Evolutionary conservation across 2,888 invertebrate genomes (phyloP).

Genomic region (Aspidiotus destructor): DNA sequence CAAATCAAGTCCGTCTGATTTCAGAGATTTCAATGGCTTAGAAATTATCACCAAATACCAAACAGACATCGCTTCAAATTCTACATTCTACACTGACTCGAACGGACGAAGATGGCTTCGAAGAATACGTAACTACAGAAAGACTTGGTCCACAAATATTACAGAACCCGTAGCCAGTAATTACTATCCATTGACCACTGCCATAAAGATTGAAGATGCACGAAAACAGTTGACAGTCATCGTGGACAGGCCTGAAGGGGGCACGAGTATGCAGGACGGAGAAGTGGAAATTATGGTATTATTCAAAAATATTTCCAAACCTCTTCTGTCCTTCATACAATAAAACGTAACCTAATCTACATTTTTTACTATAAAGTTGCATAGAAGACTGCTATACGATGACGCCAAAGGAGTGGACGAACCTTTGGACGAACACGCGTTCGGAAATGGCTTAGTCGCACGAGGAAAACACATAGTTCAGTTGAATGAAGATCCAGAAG

Average conservation of each 20-base stretch:
- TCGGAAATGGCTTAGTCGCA: constrained; percentile 48
- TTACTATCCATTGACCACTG: constrained; percentile 64
- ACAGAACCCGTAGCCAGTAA: constrained; percentile 56
- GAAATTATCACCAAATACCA: constrained; percentile 61
- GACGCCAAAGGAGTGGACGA: constrained; percentile 64
- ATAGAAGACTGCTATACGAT: constrained; percentile 56
- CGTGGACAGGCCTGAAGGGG: constrained; percentile 54
- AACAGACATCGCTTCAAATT: constrained; percentile 48
- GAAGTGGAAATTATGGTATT: constrained; percentile 57
- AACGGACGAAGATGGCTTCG: constrained; percentile 64
- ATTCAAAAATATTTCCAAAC: no score
- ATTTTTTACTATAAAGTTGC: constrained; percentile 46
- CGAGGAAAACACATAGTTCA: constrained; percentile 46
- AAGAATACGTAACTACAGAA: constrained; percentile 50
- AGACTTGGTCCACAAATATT: constrained; percentile 47
- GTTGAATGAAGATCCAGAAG: constrained; percentile 28
- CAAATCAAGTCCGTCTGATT: not conserved
- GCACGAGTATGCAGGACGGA: constrained; percentile 51
- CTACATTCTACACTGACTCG: constrained; percentile 64
- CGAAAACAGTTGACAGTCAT: constrained; percentile 48
- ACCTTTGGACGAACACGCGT: constrained; percentile 55
- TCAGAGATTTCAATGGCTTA: constrained; percentile 49
- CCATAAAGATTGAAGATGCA: constrained; percentile 49
- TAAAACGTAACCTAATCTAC: no score
- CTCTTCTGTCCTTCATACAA: no score